Conservation (phyloP, 2,797 vertebrate species). For the Scolopax rusticola region DNA sequence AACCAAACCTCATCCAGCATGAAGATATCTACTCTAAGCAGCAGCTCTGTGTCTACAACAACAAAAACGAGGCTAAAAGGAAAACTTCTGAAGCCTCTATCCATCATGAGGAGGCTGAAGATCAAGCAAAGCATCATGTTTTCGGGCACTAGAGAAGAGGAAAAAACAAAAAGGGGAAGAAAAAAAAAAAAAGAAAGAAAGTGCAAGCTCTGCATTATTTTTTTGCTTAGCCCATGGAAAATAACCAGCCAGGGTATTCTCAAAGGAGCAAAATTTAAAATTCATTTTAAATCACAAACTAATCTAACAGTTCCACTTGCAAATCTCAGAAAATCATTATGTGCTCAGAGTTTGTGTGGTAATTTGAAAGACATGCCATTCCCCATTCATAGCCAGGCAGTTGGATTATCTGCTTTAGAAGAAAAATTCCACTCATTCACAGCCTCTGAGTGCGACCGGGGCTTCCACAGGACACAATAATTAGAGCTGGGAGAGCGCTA, state of each 20-base stretch:
- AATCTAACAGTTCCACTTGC: constrained; percentile 18
- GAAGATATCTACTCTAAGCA: not conserved
- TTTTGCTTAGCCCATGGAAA: constrained; percentile 4
- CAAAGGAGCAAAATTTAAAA: not conserved
- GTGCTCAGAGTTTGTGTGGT: not conserved
- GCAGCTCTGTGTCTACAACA: not conserved
- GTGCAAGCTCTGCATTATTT: not conserved
- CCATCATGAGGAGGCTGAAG: not conserved
- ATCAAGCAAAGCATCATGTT: not conserved
- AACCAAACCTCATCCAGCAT: not conserved
- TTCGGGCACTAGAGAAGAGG: not conserved
- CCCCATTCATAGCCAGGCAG: constrained; percentile 8
- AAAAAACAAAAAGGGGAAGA: not conserved
- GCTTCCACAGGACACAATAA: constrained; percentile 34
- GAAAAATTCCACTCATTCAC: constrained; percentile 35
- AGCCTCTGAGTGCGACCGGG: not conserved
- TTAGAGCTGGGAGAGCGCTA: not conserved
- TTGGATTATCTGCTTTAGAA: constrained; percentile 28
- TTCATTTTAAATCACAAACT: constrained; percentile 23
- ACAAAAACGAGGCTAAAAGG: not conserved
- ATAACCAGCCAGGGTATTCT: not conserved
- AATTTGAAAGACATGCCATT: constrained; percentile 24
- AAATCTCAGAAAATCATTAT: constrained; percentile 7
- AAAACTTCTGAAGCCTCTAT: not conserved
- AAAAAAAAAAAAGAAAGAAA: not conserved